phyloP scores from a whole-genome alignment of 2,113 vertebrate species.

The Scophthalmus maximus region DNA sequence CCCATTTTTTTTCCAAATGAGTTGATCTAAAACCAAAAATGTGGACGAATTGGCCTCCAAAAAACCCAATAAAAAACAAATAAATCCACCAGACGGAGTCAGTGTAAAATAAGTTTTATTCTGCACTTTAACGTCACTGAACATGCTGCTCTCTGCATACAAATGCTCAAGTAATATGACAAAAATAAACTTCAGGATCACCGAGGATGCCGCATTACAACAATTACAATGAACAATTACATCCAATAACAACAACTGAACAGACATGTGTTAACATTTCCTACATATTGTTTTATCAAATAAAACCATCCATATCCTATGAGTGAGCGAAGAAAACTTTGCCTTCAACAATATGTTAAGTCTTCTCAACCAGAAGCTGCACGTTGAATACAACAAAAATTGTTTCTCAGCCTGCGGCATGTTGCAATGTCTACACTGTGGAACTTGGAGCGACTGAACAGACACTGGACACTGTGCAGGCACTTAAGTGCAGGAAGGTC shows the following conservation, averaged over 20 bases:
- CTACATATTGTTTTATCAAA: slow-evolving; percentile 5
- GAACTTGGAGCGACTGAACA: slow-evolving; percentile 1
- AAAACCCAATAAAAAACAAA: too few relatives aligned
- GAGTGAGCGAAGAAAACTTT: neutral
- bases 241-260: slow-evolving; percentile 15
- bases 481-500: slow-evolving; percentile 35
- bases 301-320: neutral
- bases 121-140: slow-evolving; percentile 35
- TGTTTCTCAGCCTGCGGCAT: neutral
- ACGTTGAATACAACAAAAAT: neutral
- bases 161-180: slow-evolving; percentile 45
- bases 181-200: slow-evolving; percentile 39
- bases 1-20: too few relatives aligned
- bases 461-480: slow-evolving; percentile 27
- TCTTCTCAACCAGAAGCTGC: slow-evolving; percentile 6
- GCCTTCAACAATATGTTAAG: neutral
- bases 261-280: neutral
- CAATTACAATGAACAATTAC: slow-evolving; percentile 6
- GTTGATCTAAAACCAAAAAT: too few relatives aligned
- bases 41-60: too few relatives aligned
- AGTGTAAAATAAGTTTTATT: slow-evolving; percentile 66
- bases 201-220: neutral
- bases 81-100: neutral
- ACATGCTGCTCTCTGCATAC: slow-evolving; percentile 32
- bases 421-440: slow-evolving; percentile 2